Evolutionary conservation across 2,797 vertebrate species (phyloP), one percentile per base, ranked within the genome.

Genomic region (Lepidocolaptes lacrymiger): DNA sequence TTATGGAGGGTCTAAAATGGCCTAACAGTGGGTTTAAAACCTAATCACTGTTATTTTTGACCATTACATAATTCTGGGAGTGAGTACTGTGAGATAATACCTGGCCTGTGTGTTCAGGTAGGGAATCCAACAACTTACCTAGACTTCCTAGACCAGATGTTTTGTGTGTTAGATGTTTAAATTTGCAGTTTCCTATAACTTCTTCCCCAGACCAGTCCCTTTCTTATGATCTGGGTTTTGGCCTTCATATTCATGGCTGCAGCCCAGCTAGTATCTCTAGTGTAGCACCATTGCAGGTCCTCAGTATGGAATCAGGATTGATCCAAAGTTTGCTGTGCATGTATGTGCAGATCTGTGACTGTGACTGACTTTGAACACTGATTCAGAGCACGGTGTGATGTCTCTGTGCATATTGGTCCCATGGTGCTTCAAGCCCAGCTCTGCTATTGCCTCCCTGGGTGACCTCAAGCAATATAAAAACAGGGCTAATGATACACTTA

Each of bases 341-440:
- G 10, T 69, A 0, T 28, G 2, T 12, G 20, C 43, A 7, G 24
- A 1, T 61, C 9, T 39, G 81, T 80, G 20, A 7, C 9, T 39
- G 81, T 80, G 20, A 7, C 32, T 49, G 75, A 9, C 43, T 81
- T 44, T 62, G 77, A 44, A 6, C 23, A 7, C 17, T 7, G 13
- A 28, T 19, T 30, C 46, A 66, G 69, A 83, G 37, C 18, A 34
- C 0, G 0, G 30, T 22, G 7, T 37, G 5, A 0, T 19, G 23
- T 4, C 41, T 79, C 46, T 34, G 26, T 43, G 27, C 2, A 0
- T 17, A 4, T 54, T 7, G 2, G 26, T 78, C n/a, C 21, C 0
- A 0, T 24, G 37, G 10, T 34, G 48, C 55, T 86, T 37, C 55
- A 55, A 77, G 7, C 26, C 64, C 48, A 8, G 26, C 30, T 82